A percentile compares a stretch with the other conserved stretches of the same genome.
Conservation (phyloP, 2,888 invertebrate genomes). For the Hypsopygia costalis region DNA sequence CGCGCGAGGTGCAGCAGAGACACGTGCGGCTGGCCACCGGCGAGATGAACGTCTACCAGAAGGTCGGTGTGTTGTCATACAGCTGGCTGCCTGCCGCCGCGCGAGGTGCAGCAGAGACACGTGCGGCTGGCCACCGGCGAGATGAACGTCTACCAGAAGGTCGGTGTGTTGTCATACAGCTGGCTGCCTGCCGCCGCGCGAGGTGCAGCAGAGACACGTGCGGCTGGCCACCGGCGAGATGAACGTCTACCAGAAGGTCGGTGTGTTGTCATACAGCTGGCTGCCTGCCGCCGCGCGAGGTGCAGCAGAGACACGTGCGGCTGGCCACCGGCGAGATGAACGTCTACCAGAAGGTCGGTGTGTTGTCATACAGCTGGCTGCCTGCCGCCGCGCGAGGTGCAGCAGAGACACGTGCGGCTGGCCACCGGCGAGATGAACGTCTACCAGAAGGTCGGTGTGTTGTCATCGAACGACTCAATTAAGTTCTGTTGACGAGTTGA, state of each 20-base stretch:
- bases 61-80: slow-evolving; percentile 33
- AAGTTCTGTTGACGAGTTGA: no score
- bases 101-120: slow-evolving; percentile 75
- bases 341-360: slow-evolving; percentile 82
- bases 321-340: slow-evolving; percentile 86
- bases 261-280: slow-evolving; percentile 62
- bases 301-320: slow-evolving; percentile 80
- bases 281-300: slow-evolving; percentile 82
- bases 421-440: slow-evolving; percentile 86
- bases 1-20: slow-evolving; percentile 76
- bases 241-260: slow-evolving; percentile 83
- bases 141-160: slow-evolving; percentile 85
- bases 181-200: slow-evolving; percentile 83
- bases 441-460: slow-evolving; percentile 77
- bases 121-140: slow-evolving; percentile 85
- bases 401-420: slow-evolving; percentile 82
- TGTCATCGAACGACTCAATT: no score
- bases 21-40: slow-evolving; percentile 83
- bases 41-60: slow-evolving; percentile 88
- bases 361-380: slow-evolving; percentile 74
- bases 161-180: slow-evolving; percentile 36
- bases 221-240: slow-evolving; percentile 85
- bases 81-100: slow-evolving; percentile 82
- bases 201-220: slow-evolving; percentile 79
- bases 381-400: slow-evolving; percentile 82